Conservation (phyloP, 1,140 invertebrate species). For the Heliconius hermathena region DNA sequence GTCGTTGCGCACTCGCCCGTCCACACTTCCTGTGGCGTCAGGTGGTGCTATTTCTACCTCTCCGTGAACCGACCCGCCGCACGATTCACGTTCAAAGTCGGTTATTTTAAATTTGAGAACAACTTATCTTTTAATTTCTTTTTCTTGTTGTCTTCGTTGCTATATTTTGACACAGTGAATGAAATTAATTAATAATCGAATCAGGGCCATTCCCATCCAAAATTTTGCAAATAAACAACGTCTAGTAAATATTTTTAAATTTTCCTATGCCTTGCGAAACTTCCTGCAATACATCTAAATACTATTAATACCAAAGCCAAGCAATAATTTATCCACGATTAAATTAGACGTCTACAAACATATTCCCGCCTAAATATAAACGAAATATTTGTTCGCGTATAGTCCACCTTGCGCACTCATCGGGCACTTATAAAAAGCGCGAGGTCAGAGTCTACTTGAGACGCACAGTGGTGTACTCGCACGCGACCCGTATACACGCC, state of each 20-base stretch:
- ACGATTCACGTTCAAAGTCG: slow-evolving; percentile 74
- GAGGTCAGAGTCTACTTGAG: slow-evolving; percentile 68
- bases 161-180: neutral
- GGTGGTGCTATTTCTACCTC: slow-evolving; percentile 70
- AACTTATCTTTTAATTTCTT: neutral
- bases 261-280: neutral
- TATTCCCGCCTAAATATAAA: slow-evolving; percentile 72
- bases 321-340: slow-evolving; percentile 1
- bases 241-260: neutral
- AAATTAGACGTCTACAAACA: slow-evolving; percentile 3
- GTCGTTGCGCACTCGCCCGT: slow-evolving; percentile 45
- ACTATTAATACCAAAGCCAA: neutral
- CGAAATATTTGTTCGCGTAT: slow-evolving; percentile 61
- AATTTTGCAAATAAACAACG: neutral
- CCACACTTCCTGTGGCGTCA: slow-evolving; percentile 68
- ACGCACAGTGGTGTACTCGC: slow-evolving; percentile 67
- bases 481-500: slow-evolving; percentile 69
- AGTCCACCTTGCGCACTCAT: slow-evolving; percentile 72
- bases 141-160: neutral
- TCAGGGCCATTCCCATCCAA: neutral
- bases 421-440: slow-evolving; percentile 78
- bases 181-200: neutral
- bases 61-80: slow-evolving; percentile 57
- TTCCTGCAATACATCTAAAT: neutral
- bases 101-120: slow-evolving; percentile 58